These are phyloP conservation scores for Taphrorychus bicolor DNA, from an alignment of 2,888 invertebrate species.

Conservation along the genomic window DNA sequence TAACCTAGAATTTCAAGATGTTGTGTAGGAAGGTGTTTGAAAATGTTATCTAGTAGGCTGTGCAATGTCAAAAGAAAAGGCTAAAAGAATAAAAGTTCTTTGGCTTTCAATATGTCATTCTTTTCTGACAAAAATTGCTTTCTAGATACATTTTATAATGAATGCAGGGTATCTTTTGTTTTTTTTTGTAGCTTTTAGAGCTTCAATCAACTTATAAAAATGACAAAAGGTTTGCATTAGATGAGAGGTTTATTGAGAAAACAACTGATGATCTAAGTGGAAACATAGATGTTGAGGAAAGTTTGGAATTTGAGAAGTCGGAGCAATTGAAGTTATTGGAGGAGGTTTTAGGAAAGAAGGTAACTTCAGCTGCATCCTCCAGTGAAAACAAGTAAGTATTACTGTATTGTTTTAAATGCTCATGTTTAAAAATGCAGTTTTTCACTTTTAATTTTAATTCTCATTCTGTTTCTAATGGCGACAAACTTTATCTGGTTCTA, in stretches of 20 bases:
- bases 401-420: neutral
- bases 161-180: no score
- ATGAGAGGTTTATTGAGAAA: constrained; percentile 73
- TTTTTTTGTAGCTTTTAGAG: constrained; percentile 68
- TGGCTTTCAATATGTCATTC: no score
- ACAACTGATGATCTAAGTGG: constrained; percentile 42
- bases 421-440: neutral
- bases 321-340: constrained; percentile 64
- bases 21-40: no score
- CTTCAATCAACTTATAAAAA: constrained; percentile 76
- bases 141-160: no score
- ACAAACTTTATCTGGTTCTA: no score
- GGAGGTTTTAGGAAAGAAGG: constrained; percentile 54
- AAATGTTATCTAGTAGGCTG: no score
- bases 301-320: constrained; percentile 54
- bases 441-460: neutral
- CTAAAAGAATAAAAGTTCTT: no score
- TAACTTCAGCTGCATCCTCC: constrained; percentile 21
- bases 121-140: no score
- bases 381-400: neutral
- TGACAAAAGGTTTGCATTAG: constrained; percentile 79
- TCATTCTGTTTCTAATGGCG: no score
- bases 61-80: no score
- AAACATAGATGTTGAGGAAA: constrained; percentile 15
- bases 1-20: constrained; percentile 48